These are phyloP conservation scores for Drosophila pachea DNA, from an alignment of 1,140 invertebrate genomes.

Conservation along the genomic window DNA sequence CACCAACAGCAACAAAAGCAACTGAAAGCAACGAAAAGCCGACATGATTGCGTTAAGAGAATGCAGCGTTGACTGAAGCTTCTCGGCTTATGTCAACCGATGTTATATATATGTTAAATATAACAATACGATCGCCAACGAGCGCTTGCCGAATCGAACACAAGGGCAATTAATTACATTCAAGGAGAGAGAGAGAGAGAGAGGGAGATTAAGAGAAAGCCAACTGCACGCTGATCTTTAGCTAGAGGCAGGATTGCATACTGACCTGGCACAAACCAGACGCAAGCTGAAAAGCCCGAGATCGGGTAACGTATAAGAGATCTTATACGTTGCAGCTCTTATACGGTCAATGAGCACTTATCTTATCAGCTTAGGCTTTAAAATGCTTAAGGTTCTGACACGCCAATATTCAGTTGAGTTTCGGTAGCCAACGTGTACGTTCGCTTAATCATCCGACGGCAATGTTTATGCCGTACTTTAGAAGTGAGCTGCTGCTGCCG, in stretches of 20 bases:
- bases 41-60: constrained; percentile 50
- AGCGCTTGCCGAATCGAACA: constrained; percentile 6
- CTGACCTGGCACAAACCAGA: constrained; percentile 44
- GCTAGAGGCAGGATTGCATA: constrained; percentile 41
- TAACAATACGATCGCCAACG: constrained; percentile 5
- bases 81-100: constrained; percentile 1
- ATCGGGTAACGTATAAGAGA: not conserved
- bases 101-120: constrained; percentile 8
- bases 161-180: constrained; percentile 16
- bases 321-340: constrained; percentile 16
- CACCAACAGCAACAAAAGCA: constrained; percentile 28
- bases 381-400: constrained; percentile 30
- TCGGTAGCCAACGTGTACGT: constrained; percentile 57
- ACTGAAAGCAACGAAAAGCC: constrained; percentile 1
- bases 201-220: not conserved
- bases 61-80: constrained; percentile 43
- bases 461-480: constrained; percentile 39
- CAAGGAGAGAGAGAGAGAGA: no score
- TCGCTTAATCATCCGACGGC: constrained; percentile 31
- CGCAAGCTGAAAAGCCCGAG: constrained; percentile 12
- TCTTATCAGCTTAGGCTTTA: constrained; percentile 60
- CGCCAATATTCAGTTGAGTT: constrained; percentile 57
- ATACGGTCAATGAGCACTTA: constrained; percentile 42
- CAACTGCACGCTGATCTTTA: no score
- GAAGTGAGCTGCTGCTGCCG: not conserved